Evolutionary conservation across 2,888 invertebrate genomes (phyloP).

Genomic region (Amorpha juglandis): DNA sequence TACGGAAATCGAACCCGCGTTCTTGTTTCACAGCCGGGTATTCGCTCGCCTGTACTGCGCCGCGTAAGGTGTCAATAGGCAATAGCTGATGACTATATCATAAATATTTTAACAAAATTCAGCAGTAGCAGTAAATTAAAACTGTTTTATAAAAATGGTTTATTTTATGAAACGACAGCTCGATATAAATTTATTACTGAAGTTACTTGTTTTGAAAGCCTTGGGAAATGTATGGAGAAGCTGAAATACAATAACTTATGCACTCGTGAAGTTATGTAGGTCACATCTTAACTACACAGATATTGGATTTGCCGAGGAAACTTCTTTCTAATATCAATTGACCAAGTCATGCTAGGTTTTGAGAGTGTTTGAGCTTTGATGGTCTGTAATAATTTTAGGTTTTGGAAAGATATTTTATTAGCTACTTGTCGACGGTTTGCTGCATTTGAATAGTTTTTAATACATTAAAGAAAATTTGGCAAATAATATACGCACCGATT

Average conservation of each 20-base stretch:
- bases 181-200: not conserved
- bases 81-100: too few species aligned
- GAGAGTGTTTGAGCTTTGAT: not conserved
- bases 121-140: not conserved
- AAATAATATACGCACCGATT: too few species aligned
- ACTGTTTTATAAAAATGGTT: not conserved
- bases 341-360: not conserved
- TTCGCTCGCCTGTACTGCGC: too few species aligned
- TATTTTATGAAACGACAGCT: not conserved
- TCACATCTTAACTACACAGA: conserved; percentile 12
- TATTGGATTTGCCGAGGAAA: conserved; percentile 13
- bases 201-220: conserved; percentile 15
- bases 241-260: conserved; percentile 18
- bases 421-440: too few species aligned
- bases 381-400: not conserved
- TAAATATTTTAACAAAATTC: not conserved
- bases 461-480: too few species aligned
- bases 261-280: conserved; percentile 21
- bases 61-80: too few species aligned
- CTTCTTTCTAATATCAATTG: conserved; percentile 38
- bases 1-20: too few species aligned
- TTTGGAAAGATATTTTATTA: too few species aligned
- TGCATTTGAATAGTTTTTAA: too few species aligned
- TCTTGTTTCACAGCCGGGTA: too few species aligned
- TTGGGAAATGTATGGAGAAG: conserved; percentile 3